Base-by-base conservation (phyloP, 2,797 vertebrate genomes). In the Xenopus petersii region DNA sequence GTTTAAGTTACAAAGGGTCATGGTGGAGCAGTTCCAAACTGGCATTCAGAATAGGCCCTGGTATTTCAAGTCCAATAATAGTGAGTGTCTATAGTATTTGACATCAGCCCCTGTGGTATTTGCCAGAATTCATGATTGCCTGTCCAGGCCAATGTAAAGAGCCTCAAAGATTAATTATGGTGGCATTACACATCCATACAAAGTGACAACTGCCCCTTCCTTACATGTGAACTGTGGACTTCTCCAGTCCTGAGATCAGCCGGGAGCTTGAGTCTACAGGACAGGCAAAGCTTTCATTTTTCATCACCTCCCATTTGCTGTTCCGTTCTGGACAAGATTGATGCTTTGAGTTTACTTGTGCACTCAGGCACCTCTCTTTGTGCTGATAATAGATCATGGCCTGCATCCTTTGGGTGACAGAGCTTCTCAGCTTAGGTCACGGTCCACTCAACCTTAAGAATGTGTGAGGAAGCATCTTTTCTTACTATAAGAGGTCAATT, bases 381-480 rank as follows among this genome's bases (percentile, higher is more conserved):
- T 60, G 12, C 67, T 26, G 67, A 70, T 79, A 74, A 78, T 70
- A 74, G 65, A 79, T 79, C 55, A 79, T 64, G 30, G 48, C 67
- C 70, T 46, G 67, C 67, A 74, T 79, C 77, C 71, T 79, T 12
- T 70, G 67, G 71, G 62, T 79, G 77, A 79, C 77, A 79, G 77
- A 74, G 67, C 67, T 61, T 65, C 77, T 74, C 61, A 70, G 30
- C 61, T 70, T n/a, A 62, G 46, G 63, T 79, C 62, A 79, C 21
- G 77, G 71, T 74, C 71, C 77, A 79, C 77, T 79, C 66, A 73
- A 66, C 71, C 77, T 74, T 70, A 74, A 79, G 71, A 79, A 79
- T 74, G 76, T 74, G 76, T 79, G 66, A 59, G 55, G 61, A 42
- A n/a, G 66, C 56, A 42, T 64, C 66, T 61, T 63, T 59, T 79